These are phyloP conservation scores for Zaprionus taronus DNA, from an alignment of 1,140 invertebrate species.

Conservation along the genomic window DNA sequence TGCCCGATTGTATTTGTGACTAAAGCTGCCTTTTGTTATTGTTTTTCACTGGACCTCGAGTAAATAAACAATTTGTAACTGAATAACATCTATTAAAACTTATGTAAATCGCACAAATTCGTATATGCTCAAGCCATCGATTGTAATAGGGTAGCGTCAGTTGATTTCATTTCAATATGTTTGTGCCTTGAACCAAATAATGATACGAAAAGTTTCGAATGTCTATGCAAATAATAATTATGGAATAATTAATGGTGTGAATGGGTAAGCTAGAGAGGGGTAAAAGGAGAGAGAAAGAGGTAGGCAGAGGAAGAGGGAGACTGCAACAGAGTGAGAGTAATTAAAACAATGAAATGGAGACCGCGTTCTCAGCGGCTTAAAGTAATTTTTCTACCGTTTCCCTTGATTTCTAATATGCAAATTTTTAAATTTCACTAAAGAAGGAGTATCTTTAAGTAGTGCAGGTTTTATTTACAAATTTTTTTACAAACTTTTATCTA, in stretches of 20 bases:
- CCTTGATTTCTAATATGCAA: conserved; percentile 19
- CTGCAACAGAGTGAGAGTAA: not conserved
- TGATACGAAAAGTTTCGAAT: conserved; percentile 25
- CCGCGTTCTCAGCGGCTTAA: conserved; percentile 20
- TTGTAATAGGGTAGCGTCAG: not conserved
- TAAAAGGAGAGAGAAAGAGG: not conserved
- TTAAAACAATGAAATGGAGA: conserved; percentile 11
- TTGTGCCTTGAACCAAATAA: conserved; percentile 17
- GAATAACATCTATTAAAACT: conserved; percentile 1
- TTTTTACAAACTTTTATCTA: not conserved
- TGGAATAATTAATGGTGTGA: conserved; percentile 43
- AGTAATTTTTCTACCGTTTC: conserved; percentile 16
- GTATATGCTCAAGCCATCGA: not conserved
- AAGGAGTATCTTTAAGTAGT: not conserved
- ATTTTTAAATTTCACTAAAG: conserved; percentile 14
- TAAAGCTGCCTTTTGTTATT: conserved; percentile 23
- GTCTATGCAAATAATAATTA: conserved; percentile 58
- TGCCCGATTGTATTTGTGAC: conserved; percentile 1
- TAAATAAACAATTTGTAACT: conserved; percentile 18
- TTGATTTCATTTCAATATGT: conserved; percentile 17
- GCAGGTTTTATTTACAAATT: not conserved
- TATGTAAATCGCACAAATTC: conserved; percentile 3
- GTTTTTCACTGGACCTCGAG: conserved; percentile 2
- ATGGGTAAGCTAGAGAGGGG: not conserved
- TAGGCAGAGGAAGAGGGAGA: not conserved